phyloP scores from a whole-genome alignment of 2,888 invertebrate genomes.

The Dasysyrphus tricinctus region DNA sequence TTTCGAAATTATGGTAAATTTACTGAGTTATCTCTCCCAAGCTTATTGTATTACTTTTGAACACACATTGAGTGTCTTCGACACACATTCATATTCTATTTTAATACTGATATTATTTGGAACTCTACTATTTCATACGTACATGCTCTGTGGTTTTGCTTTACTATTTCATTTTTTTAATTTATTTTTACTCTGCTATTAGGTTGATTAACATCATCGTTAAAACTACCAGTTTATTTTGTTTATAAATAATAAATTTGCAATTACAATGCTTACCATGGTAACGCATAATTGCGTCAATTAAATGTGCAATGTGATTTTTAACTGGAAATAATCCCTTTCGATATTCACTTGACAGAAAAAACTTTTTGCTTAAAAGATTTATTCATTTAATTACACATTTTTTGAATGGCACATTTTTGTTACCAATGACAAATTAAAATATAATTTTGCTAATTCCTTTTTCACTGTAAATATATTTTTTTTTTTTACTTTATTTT shows the following conservation, averaged over 20 bases:
- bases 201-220: slow-evolving; percentile 31
- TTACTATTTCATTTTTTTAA: background rate
- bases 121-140: slow-evolving; percentile 58
- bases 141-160: slow-evolving; percentile 9
- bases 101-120: slow-evolving; percentile 50
- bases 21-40: background rate
- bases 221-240: slow-evolving; percentile 26
- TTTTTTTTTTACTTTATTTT: background rate
- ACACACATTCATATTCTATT: slow-evolving; percentile 19
- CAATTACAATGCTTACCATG: slow-evolving; percentile 19
- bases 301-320: slow-evolving; percentile 3
- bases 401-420: slow-evolving; percentile 51
- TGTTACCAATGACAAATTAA: slow-evolving; percentile 34
- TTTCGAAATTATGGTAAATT: background rate
- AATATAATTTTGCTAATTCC: slow-evolving; percentile 22
- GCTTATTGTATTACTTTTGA: slow-evolving; percentile 24
- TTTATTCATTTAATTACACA: slow-evolving; percentile 54
- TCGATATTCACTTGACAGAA: background rate
- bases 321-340: slow-evolving; percentile 12
- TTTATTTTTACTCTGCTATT: slow-evolving; percentile 21
- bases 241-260: background rate
- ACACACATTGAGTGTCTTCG: slow-evolving; percentile 1
- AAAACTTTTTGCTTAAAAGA: background rate
- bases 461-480: slow-evolving; percentile 53
- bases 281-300: background rate